Evolutionary conservation across 2,113 vertebrate species (phyloP).

Genomic region (Saccopteryx leptura): DNA sequence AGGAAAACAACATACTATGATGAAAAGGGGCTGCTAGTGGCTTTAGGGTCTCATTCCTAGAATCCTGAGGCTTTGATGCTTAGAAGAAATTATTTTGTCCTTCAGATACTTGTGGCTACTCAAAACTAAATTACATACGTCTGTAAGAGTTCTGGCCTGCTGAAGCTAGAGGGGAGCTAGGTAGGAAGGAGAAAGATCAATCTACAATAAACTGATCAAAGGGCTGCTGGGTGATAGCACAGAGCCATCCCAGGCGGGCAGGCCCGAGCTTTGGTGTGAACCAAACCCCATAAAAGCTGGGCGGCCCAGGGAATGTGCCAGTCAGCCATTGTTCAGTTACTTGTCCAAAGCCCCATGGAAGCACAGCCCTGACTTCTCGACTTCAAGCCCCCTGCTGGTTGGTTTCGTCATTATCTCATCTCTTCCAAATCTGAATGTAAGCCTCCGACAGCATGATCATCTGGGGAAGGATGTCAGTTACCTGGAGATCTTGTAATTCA

Average conservation of each 20-base stretch:
- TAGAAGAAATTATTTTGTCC: not conserved
- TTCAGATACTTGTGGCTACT: not conserved
- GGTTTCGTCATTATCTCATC: conserved; percentile 91
- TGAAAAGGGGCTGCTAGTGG: not conserved
- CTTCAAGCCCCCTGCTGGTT: conserved; percentile 93
- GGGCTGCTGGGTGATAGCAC: not conserved
- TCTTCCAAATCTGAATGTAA: conserved; percentile 99
- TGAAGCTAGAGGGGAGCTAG: not conserved
- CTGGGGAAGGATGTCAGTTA: conserved; percentile 97
- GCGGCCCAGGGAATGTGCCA: not conserved
- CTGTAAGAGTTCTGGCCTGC: not conserved
- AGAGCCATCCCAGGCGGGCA: not conserved
- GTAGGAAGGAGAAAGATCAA: not conserved
- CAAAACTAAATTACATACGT: conserved; percentile 41
- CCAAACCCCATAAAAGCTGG: not conserved
- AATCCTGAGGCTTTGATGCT: not conserved
- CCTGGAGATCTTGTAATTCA: conserved; percentile 98
- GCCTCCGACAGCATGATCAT: conserved; percentile 99
- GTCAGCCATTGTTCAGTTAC: not conserved
- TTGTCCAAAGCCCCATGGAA: not conserved
- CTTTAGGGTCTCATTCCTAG: not conserved
- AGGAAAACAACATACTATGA: not conserved
- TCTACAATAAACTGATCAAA: not conserved
- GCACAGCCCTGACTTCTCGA: not conserved
- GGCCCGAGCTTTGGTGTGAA: not conserved